Evolutionary conservation across 2,113 vertebrate species (phyloP), one percentile per base, ranked within the genome.

Genomic region (Pica pica): DNA sequence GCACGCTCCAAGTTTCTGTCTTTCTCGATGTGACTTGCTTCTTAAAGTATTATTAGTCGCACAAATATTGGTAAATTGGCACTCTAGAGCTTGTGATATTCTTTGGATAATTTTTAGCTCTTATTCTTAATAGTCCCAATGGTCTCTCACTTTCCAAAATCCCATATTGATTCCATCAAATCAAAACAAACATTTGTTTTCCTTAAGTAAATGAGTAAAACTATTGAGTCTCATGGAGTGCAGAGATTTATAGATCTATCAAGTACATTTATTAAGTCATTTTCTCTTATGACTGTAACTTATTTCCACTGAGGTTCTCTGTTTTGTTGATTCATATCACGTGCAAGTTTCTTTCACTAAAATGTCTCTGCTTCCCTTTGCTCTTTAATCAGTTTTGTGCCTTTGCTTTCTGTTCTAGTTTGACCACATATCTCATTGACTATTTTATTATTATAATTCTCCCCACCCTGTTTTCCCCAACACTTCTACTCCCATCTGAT

Each of bases 161-260:
- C 5, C 14, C 8, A 4, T 63, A 82, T 67, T 82, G 47, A 83
- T 74, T 70, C 46, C 41, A 70, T 80, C n/a, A 86, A 90, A 92
- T 77, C 16, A 59, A 90, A 79, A 39, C 22, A 77, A 83, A 52
- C 30, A 74, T 90, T 92, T 88, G 13, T 78, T 94, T 93, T 65
- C 37, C 24, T 64, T 69, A 95, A 83, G 73, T 73, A 83, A 80
- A 73, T 60, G 92, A 80, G 89, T 60, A 68, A 76, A 81, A 52
- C 11, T 76, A 37, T 73, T 93, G n/a, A 42, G 50, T 83, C 50
- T 65, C 24, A 15, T 3, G 17, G 68, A 91, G 39, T 28, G 30
- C 64, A 49, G 80, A 95, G 87, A 93, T 86, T 96, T 92, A 96
- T 93, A 46, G 21, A 55, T 22, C 71, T 74, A 81, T 87, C 80